phyloP scores from a whole-genome alignment of 1,140 invertebrate species.

The Dolichoris vasculosae region DNA sequence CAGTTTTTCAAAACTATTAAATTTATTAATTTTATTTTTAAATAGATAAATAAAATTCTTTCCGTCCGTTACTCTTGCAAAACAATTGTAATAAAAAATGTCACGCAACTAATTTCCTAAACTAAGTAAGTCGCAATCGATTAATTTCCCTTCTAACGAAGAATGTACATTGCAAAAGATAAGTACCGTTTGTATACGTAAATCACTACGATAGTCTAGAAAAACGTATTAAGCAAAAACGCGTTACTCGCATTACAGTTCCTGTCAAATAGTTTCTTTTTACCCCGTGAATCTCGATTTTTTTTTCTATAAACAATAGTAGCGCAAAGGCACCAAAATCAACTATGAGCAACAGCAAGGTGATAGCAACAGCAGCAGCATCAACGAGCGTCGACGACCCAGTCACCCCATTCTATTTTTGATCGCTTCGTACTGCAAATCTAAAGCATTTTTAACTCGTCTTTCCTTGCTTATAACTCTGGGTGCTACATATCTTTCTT shows the following conservation, averaged over 20 bases:
- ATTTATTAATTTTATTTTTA: not conserved
- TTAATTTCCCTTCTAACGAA: not conserved
- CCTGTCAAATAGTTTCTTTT: not conserved
- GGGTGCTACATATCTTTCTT: not conserved
- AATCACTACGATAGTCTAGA: not conserved
- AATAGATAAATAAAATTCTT: not conserved
- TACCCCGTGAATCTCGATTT: not conserved
- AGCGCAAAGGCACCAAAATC: no score
- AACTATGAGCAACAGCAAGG: not conserved
- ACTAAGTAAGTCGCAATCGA: not conserved
- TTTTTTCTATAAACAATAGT: not conserved
- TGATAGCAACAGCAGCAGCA: not conserved
- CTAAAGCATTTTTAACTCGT: slow-evolving; percentile 34
- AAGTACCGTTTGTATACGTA: not conserved
- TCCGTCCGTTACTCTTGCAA: not conserved
- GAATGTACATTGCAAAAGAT: not conserved
- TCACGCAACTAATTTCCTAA: not conserved
- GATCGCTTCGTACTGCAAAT: slow-evolving; percentile 31
- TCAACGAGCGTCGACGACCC: slow-evolving; percentile 41
- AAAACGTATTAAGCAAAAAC: not conserved
- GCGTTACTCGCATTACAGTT: not conserved
- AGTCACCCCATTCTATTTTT: slow-evolving; percentile 51
- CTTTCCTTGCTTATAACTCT: not conserved
- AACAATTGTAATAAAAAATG: not conserved
- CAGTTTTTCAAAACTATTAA: not conserved